Conservation (phyloP, 2,888 invertebrate genomes). For the Smittia sp. region DNA sequence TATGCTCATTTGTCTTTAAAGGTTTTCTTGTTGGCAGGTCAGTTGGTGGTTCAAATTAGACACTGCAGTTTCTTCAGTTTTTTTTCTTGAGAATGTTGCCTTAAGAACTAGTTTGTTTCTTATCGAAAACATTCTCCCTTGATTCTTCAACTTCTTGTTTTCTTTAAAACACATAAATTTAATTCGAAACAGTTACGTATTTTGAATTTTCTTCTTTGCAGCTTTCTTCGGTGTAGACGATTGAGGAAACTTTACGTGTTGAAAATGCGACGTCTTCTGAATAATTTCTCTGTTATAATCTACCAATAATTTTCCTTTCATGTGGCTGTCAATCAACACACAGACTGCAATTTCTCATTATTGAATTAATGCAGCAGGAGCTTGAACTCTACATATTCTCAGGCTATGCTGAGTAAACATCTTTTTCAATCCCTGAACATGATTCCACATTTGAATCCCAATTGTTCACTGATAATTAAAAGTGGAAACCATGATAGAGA, state of each 20-base stretch:
- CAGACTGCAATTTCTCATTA: too few species aligned
- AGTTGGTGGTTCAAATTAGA: not conserved
- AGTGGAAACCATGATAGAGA: not conserved
- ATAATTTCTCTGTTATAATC: too few species aligned
- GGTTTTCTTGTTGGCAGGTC: not conserved
- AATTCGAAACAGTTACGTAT: not conserved
- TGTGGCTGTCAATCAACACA: too few species aligned
- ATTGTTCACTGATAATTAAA: not conserved
- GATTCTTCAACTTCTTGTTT: not conserved
- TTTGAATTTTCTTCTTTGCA: not conserved
- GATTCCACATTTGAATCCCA: not conserved
- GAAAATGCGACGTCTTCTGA: too few species aligned
- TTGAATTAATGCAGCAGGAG: too few species aligned
- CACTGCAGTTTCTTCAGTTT: not conserved
- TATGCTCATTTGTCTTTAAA: slow-evolving; percentile 42
- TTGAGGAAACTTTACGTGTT: not conserved
- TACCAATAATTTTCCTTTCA: too few species aligned
- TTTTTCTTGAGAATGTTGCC: not conserved
- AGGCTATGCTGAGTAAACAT: not conserved
- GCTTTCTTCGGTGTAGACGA: not conserved
- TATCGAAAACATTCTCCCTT: not conserved
- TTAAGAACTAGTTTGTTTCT: not conserved
- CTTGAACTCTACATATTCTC: not conserved
- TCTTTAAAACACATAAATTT: slow-evolving; percentile 5
- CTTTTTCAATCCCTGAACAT: not conserved